These are phyloP conservation scores for Thalpophila matura DNA, from an alignment of 2,888 invertebrate species.

Conservation along the genomic window DNA sequence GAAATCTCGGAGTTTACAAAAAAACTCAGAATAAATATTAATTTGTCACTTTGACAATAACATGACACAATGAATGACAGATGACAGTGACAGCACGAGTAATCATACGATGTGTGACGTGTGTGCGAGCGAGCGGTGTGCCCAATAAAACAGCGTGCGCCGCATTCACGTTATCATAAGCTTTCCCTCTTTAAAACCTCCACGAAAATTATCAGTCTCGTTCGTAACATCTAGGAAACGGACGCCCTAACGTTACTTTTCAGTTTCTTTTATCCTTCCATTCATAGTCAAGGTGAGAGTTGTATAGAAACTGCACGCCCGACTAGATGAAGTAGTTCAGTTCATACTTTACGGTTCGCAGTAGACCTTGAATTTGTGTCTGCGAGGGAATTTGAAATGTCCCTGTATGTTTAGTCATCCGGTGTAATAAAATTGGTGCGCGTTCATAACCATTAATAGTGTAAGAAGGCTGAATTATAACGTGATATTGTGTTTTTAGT, in stretches of 20 bases:
- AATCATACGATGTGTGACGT: conserved; percentile 60
- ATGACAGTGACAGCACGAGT: conserved; percentile 41
- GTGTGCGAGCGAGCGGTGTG: conserved; percentile 58
- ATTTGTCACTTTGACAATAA: conserved; percentile 27
- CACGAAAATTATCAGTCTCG: conserved; percentile 65
- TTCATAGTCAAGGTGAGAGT: conserved; percentile 75
- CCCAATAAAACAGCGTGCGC: conserved; percentile 69
- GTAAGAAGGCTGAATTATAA: conserved; percentile 53
- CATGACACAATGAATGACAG: conserved; percentile 11
- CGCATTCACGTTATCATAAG: conserved; percentile 69
- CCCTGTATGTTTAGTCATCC: conserved; percentile 75
- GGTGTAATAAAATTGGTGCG: conserved; percentile 68
- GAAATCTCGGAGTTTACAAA: too few species aligned
- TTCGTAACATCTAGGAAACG: conserved; percentile 60
- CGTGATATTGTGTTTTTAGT: conserved; percentile 73
- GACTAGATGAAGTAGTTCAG: conserved; percentile 49
- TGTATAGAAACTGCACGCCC: conserved; percentile 53
- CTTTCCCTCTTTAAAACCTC: conserved; percentile 64
- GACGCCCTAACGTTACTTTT: conserved; percentile 43
- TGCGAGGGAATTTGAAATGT: conserved; percentile 71
- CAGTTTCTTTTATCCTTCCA: conserved; percentile 52
- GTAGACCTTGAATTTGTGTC: conserved; percentile 66
- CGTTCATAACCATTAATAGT: conserved; percentile 58
- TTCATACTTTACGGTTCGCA: conserved; percentile 59
- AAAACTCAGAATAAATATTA: background rate